These are phyloP conservation scores for Crax fasciolata DNA, from an alignment of 2,797 vertebrate species.

Conservation along the genomic window DNA sequence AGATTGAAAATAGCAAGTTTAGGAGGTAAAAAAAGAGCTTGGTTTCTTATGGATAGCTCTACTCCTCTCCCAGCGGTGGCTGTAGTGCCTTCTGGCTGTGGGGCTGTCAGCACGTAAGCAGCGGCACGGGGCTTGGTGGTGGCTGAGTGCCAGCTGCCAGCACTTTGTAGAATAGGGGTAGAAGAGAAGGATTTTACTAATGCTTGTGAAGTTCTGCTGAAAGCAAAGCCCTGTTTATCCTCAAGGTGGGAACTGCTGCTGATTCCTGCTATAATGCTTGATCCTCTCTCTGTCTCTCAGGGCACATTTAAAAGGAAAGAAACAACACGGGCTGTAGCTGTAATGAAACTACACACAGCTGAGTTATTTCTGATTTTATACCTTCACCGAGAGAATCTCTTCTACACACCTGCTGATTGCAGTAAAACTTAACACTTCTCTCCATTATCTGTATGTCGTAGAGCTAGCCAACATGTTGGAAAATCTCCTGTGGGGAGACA, in stretches of 20 bases:
- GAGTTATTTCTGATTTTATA: background rate
- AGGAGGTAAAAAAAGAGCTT: background rate
- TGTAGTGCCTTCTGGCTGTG: background rate
- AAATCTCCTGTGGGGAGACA: background rate
- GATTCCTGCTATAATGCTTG: background rate
- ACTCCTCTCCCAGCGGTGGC: background rate
- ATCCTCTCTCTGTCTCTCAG: background rate
- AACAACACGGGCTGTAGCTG: background rate
- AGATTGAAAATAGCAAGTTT: background rate
- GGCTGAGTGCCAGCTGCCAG: background rate
- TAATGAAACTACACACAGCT: background rate
- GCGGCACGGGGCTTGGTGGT: background rate
- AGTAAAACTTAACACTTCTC: background rate
- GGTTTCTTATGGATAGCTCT: background rate
- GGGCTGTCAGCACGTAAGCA: background rate
- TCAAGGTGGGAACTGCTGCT: background rate
- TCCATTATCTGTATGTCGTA: background rate
- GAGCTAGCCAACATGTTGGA: background rate
- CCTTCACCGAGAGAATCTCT: background rate
- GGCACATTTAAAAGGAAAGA: background rate
- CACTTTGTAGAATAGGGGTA: background rate
- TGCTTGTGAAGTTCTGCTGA: slow-evolving; percentile 16
- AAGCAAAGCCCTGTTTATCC: background rate
- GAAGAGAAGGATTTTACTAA: background rate
- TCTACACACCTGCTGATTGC: background rate